Percentiles rank a stretch among this genome's conserved stretches.
These are phyloP conservation scores for Glaucomys volans DNA, from an alignment of 2,113 vertebrate genomes.

Conservation along the genomic window DNA sequence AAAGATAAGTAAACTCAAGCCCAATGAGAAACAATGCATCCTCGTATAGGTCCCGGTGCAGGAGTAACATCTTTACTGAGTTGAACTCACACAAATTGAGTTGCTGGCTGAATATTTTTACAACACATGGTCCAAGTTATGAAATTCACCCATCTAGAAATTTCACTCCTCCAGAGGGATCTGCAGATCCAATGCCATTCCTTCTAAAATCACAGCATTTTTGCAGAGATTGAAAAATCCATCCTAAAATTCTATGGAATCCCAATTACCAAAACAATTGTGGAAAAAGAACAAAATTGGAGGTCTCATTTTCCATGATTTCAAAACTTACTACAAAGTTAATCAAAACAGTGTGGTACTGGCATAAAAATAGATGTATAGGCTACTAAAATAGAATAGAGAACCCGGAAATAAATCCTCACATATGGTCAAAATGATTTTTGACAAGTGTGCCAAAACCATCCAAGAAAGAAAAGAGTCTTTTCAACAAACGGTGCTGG, in stretches of 20 bases:
- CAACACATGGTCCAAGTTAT: slow-evolving; percentile 45
- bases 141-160: slow-evolving; percentile 42
- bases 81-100: background rate
- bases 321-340: slow-evolving; percentile 56
- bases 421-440: slow-evolving; percentile 44
- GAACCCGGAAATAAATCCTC: slow-evolving; percentile 15
- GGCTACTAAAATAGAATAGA: background rate
- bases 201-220: background rate
- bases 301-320: background rate
- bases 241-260: slow-evolving; percentile 29
- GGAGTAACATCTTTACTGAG: background rate
- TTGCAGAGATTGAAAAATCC: background rate
- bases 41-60: background rate
- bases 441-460: slow-evolving; percentile 32
- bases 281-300: slow-evolving; percentile 27
- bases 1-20: slow-evolving; percentile 56
- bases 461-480: background rate
- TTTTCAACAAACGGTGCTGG: slow-evolving; percentile 14
- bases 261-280: slow-evolving; percentile 3
- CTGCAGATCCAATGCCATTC: background rate
- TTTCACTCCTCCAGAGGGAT: background rate
- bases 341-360: slow-evolving; percentile 25
- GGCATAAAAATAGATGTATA: slow-evolving; percentile 26
- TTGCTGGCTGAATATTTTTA: slow-evolving; percentile 14
- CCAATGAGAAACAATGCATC: background rate